Evolutionary conservation across 1,140 invertebrate species (phyloP).

Genomic region (Caligus rogercresseyi): DNA sequence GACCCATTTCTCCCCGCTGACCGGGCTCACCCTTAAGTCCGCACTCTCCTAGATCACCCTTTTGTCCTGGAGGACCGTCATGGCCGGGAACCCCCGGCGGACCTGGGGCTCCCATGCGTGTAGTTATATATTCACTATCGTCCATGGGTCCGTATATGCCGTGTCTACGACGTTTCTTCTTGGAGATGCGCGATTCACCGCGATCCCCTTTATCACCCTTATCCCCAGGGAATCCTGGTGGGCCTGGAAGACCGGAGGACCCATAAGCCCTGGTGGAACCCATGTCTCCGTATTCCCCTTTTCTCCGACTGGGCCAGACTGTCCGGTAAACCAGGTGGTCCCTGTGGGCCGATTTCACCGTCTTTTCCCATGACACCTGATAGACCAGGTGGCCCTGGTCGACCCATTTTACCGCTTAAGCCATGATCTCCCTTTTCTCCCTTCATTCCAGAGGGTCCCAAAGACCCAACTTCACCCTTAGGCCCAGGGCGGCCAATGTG

Average conservation of each 20-base stretch:
- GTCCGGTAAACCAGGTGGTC: slow-evolving; percentile 18
- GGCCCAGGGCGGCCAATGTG: slow-evolving; percentile 22
- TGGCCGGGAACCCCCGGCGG: slow-evolving; percentile 23
- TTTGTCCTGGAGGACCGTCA: slow-evolving; percentile 24
- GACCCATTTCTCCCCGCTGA: slow-evolving; percentile 11
- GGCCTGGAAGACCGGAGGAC: slow-evolving; percentile 56
- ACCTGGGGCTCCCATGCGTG: slow-evolving; percentile 22
- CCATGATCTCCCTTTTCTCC: slow-evolving; percentile 25
- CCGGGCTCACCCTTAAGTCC: slow-evolving; percentile 17
- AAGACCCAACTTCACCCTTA: slow-evolving; percentile 21
- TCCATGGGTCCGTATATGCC: slow-evolving; percentile 14
- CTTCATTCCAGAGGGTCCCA: slow-evolving; percentile 14
- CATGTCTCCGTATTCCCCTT: slow-evolving; percentile 52
- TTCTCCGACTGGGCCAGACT: slow-evolving; percentile 7
- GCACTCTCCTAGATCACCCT: slow-evolving; percentile 16
- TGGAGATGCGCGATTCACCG: slow-evolving; percentile 58
- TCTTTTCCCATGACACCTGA: slow-evolving; percentile 21
- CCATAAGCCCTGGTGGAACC: slow-evolving; percentile 68
- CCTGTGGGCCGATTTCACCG: slow-evolving; percentile 14
- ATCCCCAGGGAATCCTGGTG: slow-evolving; percentile 62
- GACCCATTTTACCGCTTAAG: slow-evolving; percentile 22
- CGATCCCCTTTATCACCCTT: slow-evolving; percentile 79
- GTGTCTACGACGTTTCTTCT: slow-evolving; percentile 7
- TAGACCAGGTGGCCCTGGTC: slow-evolving; percentile 22
- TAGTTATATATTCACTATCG: background rate